A percentile compares a stretch with the other conserved stretches of the same genome.
These are phyloP conservation scores for Platorchestia sp. DNA, from an alignment of 1,140 invertebrate genomes.

Conservation along the genomic window DNA sequence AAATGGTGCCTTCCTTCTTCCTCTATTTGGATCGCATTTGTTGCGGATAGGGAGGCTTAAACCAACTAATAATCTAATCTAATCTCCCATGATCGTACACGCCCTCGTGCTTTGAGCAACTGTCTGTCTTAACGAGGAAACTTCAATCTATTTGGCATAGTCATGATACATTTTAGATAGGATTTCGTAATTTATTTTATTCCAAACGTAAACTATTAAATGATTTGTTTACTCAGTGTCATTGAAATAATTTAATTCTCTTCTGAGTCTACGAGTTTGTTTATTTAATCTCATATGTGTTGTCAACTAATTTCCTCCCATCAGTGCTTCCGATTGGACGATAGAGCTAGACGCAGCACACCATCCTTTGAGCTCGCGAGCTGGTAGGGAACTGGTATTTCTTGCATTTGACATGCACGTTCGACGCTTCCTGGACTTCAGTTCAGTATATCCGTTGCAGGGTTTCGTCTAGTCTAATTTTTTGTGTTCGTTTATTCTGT, in stretches of 20 bases:
- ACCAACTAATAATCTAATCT: too few relatives aligned
- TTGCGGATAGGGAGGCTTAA: too few relatives aligned
- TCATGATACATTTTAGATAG: neutral
- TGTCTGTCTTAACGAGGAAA: neutral
- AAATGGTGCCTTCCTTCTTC: too few relatives aligned
- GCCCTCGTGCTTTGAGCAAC: neutral
- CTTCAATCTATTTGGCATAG: too few relatives aligned
- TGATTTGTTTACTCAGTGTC: too few relatives aligned
- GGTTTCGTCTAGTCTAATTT: neutral
- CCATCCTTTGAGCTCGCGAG: neutral
- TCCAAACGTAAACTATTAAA: too few relatives aligned
- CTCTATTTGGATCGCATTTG: too few relatives aligned
- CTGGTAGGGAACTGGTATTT: neutral
- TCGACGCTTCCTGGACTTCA: neutral
- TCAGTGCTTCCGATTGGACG: neutral
- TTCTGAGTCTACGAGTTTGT: too few relatives aligned
- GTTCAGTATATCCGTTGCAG: neutral
- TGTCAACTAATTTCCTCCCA: neutral
- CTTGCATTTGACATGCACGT: neutral
- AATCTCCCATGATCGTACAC: too few relatives aligned
- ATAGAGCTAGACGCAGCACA: neutral
- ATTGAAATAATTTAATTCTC: too few relatives aligned
- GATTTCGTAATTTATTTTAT: too few relatives aligned
- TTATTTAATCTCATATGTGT: neutral
- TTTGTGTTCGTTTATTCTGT: neutral